A percentile compares a stretch with the other conserved stretches of the same genome.
phyloP scores from a whole-genome alignment of 2,888 invertebrate species.

The Peribatodes rhomboidaria region DNA sequence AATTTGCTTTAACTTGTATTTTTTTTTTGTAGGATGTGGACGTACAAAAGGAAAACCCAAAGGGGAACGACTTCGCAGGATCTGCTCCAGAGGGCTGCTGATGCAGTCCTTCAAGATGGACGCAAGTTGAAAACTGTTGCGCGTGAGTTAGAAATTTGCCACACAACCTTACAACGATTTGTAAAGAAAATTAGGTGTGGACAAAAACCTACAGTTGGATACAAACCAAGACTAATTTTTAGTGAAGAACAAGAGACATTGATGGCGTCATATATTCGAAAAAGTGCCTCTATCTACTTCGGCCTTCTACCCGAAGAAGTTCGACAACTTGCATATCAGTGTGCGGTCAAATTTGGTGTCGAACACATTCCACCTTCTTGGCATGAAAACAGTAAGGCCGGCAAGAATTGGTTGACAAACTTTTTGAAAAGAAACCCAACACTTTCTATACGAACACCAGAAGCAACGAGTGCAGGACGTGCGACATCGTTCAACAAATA shows the following conservation, averaged over 20 bases:
- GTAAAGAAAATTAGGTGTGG: slow-evolving; percentile 10
- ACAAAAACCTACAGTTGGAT: slow-evolving; percentile 16
- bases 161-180: slow-evolving; percentile 12
- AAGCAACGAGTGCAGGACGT: slow-evolving; percentile 5
- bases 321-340: slow-evolving; percentile 13
- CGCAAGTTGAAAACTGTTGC: slow-evolving; percentile 7
- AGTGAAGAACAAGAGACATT: slow-evolving; percentile 4
- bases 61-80: slow-evolving; percentile 2
- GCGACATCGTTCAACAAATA: slow-evolving; percentile 3
- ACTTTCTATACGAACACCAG: slow-evolving; percentile 11
- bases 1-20: slow-evolving; percentile 3
- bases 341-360: slow-evolving; percentile 2
- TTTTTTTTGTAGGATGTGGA: slow-evolving; percentile 1
- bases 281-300: slow-evolving; percentile 10
- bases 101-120: slow-evolving; percentile 4
- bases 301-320: slow-evolving; percentile 10
- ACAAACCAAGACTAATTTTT: slow-evolving; percentile 7
- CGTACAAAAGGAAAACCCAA: not conserved
- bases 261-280: slow-evolving; percentile 10
- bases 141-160: slow-evolving; percentile 2
- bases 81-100: slow-evolving; percentile 2
- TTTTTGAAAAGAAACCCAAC: slow-evolving; percentile 13
- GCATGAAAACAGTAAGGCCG: slow-evolving; percentile 28
- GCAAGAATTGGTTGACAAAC: slow-evolving; percentile 28
- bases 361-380: slow-evolving; percentile 30